Conservation (phyloP, 2,113 vertebrate genomes). For the Brachypteracias leptosomus region DNA sequence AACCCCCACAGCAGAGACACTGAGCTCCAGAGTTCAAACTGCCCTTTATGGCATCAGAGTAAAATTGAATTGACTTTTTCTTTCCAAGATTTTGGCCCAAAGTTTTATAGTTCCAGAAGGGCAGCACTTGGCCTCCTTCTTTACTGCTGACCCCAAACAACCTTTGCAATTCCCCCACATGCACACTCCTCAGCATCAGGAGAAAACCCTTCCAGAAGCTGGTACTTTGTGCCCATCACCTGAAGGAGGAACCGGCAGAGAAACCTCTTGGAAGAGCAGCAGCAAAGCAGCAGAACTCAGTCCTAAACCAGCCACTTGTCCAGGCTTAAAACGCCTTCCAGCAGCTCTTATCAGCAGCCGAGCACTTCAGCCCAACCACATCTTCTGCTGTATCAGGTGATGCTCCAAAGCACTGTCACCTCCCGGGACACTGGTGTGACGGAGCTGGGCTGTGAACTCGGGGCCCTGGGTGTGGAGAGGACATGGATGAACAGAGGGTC, state of each 20-base stretch:
- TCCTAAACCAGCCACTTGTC: accelerated
- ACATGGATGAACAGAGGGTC: accelerated
- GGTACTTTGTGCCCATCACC: background rate
- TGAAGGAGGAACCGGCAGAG: background rate
- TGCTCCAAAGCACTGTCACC: accelerated
- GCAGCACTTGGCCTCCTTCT: background rate
- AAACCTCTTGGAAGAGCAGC: background rate
- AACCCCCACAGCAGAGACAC: background rate
- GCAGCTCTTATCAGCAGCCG: background rate
- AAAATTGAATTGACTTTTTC: background rate
- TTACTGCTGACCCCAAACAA: background rate
- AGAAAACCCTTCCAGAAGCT: background rate
- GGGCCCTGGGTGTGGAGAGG: too few species aligned
- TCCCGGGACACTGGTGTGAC: accelerated
- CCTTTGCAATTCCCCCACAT: accelerated
- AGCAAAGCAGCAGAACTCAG: background rate
- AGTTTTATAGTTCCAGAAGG: background rate
- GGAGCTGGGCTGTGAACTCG: accelerated
- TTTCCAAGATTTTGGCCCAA: background rate
- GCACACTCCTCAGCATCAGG: accelerated
- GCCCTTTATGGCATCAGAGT: background rate
- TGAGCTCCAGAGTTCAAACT: background rate
- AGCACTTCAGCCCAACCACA: accelerated
- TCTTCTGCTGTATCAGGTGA: background rate
- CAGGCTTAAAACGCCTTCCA: background rate